These are phyloP conservation scores for Choloepus didactylus DNA, from an alignment of 2,797 vertebrate species.

Conservation along the genomic window DNA sequence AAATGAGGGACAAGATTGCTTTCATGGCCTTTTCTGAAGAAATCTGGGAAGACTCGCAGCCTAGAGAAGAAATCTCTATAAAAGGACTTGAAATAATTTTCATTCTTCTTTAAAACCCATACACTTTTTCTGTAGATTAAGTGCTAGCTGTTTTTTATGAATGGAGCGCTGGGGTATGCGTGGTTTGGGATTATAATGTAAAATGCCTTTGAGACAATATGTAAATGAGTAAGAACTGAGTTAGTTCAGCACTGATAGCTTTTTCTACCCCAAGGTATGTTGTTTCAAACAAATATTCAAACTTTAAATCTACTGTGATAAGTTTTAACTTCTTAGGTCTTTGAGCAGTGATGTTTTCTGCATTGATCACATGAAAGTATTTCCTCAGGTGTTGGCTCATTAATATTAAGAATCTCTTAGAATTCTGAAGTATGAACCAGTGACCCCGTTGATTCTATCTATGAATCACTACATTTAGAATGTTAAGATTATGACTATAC, in stretches of 20 bases:
- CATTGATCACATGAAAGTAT: constrained; percentile 71
- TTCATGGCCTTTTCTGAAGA: constrained; percentile 51
- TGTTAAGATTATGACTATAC: constrained; percentile 78
- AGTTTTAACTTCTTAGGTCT: constrained; percentile 65
- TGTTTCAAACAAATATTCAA: constrained; percentile 70
- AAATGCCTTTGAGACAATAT: constrained; percentile 65
- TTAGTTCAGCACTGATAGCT: not conserved
- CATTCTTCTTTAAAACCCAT: constrained; percentile 66
- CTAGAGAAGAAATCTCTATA: not conserved
- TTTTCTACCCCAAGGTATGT: not conserved
- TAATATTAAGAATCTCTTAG: constrained; percentile 79
- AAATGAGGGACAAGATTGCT: not conserved
- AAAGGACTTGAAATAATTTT: not conserved
- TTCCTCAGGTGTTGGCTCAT: constrained; percentile 80
- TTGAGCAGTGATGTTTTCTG: constrained; percentile 72
- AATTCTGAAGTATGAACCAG: constrained; percentile 81
- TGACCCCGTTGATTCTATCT: constrained; percentile 80
- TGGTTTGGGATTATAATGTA: constrained; percentile 61
- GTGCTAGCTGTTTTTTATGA: constrained; percentile 45
- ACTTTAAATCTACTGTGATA: constrained; percentile 68
- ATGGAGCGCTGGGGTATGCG: not conserved
- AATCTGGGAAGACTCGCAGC: not conserved
- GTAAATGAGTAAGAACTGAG: constrained; percentile 70
- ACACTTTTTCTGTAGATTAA: constrained; percentile 46
- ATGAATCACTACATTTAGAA: constrained; percentile 69